Conservation (phyloP, 2,888 invertebrate genomes). For the Platycnemis pennipes region DNA sequence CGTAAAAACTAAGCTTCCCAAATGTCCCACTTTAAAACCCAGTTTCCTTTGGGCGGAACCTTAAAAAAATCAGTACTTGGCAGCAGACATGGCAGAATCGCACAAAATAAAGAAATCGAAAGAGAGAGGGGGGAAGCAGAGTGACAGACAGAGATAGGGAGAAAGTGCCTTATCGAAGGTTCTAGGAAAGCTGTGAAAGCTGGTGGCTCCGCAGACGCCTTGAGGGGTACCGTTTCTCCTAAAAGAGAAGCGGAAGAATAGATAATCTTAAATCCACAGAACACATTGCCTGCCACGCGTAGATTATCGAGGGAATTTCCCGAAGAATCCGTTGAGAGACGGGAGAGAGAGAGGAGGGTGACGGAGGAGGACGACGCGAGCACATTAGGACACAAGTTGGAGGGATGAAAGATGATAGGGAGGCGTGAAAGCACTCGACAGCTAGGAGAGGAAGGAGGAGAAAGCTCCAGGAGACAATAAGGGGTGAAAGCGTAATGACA, state of each 20-base stretch:
- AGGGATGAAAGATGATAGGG: constrained; percentile 21
- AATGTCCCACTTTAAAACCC: too few relatives aligned
- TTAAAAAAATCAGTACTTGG: too few relatives aligned
- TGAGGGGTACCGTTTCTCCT: too few relatives aligned
- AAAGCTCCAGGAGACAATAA: background rate
- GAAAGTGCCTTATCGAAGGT: too few relatives aligned
- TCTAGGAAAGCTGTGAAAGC: too few relatives aligned
- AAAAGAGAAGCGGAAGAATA: background rate
- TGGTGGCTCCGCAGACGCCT: too few relatives aligned
- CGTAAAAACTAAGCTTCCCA: too few relatives aligned
- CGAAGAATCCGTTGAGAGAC: background rate
- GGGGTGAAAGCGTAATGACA: constrained; percentile 36
- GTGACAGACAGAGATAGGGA: too few relatives aligned
- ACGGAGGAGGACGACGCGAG: background rate
- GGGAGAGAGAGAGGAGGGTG: background rate
- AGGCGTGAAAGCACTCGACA: background rate
- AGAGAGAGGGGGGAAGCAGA: background rate
- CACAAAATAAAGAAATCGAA: too few relatives aligned
- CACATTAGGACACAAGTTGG: background rate
- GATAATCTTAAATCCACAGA: background rate
- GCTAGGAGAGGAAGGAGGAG: background rate
- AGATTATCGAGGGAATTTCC: background rate
- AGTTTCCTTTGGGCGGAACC: too few relatives aligned
- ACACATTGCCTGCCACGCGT: background rate
- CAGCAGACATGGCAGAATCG: too few relatives aligned